These are phyloP conservation scores for Heliopora coerulea DNA, from an alignment of 92 coral and sea anemone genomes.

Conservation along the genomic window DNA sequence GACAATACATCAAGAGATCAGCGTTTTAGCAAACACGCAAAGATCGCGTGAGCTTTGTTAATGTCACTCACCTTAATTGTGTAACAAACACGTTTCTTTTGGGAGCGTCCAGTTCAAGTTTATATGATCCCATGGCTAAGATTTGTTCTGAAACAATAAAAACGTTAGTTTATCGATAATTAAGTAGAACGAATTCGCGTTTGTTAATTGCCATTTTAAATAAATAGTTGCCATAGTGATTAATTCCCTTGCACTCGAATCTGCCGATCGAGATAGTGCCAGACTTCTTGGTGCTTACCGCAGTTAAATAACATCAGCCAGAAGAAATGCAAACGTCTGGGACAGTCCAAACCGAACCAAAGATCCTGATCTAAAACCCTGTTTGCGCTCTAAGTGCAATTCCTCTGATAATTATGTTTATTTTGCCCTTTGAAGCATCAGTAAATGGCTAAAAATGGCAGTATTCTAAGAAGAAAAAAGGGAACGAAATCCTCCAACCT, in stretches of 20 bases:
- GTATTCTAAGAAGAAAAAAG: no score
- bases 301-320: not conserved
- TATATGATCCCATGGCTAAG: constrained; percentile 7
- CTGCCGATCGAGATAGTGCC: not conserved
- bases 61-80: constrained; percentile 69
- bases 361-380: no score
- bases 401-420: no score
- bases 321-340: no score
- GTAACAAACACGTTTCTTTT: constrained; percentile 90
- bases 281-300: not conserved
- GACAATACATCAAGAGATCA: not conserved
- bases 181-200: constrained; percentile 8
- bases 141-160: no score
- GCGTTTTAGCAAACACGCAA: not conserved
- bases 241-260: constrained; percentile 4
- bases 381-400: no score
- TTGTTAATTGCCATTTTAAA: constrained; percentile 20
- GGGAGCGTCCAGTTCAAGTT: constrained; percentile 75
- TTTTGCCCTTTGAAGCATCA: no score
- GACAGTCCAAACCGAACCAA: no score
- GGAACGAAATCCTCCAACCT: no score
- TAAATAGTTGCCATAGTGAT: constrained; percentile 29
- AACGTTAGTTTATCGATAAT: no score
- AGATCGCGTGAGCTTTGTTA: not conserved
- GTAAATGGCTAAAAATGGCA: no score